These are phyloP conservation scores for Megalops cyprinoides DNA, from an alignment of 2,797 vertebrate genomes.

Conservation along the genomic window DNA sequence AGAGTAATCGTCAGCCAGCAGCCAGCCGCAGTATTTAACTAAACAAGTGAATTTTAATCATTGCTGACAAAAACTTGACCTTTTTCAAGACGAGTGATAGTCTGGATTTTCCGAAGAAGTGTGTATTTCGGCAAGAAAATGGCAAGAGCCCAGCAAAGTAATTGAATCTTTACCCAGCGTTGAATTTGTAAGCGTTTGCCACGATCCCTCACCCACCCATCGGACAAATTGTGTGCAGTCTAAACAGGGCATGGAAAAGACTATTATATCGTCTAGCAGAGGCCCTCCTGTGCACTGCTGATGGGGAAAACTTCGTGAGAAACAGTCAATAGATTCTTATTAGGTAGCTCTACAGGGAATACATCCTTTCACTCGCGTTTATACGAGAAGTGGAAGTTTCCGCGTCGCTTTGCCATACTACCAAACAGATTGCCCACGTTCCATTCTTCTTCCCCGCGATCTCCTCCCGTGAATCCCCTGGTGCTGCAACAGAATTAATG, in stretches of 20 bases:
- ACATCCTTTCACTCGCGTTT: conserved; percentile 37
- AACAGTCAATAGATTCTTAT: conserved; percentile 50
- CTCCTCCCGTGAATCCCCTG: conserved; percentile 40
- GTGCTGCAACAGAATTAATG: conserved; percentile 49
- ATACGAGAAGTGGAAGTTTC: conserved; percentile 34
- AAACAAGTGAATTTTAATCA: conserved; percentile 31
- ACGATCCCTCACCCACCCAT: conserved; percentile 13
- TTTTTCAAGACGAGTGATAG: conserved; percentile 31
- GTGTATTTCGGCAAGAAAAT: conserved; percentile 4
- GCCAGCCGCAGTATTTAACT: neutral
- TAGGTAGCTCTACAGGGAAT: conserved; percentile 41
- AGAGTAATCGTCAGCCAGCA: neutral
- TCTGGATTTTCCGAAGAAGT: conserved; percentile 37
- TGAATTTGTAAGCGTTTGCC: conserved; percentile 33
- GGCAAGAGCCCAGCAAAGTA: conserved; percentile 10
- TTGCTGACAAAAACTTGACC: conserved; percentile 32
- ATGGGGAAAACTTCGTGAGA: conserved; percentile 22
- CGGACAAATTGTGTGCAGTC: conserved; percentile 40
- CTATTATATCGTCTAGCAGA: conserved; percentile 37
- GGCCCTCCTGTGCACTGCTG: conserved; percentile 16
- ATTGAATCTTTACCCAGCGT: conserved; percentile 48
- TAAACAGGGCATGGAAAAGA: conserved; percentile 37
- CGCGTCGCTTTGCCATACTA: conserved; percentile 21
- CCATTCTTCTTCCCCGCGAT: conserved; percentile 37
- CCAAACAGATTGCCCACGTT: conserved; percentile 35